Evolutionary conservation across 2,113 vertebrate species (phyloP).

Genomic region (Nesogale talazaci): DNA sequence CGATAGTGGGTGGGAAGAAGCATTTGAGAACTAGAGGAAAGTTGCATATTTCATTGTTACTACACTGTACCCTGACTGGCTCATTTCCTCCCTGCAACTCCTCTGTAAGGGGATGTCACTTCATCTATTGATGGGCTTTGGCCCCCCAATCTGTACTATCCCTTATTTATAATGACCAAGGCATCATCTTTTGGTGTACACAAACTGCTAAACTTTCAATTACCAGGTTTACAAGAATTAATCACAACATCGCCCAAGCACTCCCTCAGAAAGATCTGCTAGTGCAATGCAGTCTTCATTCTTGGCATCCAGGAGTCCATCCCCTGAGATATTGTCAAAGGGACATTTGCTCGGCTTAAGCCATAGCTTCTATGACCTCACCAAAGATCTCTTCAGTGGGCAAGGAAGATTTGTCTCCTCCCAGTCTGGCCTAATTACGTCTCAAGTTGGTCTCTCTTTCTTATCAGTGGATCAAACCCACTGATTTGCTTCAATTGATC

Average conservation of each 20-base stretch:
- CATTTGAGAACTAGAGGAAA: no score
- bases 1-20: no score
- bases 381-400: neutral
- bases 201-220: no score
- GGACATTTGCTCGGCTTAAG: neutral
- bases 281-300: slow-evolving; percentile 1
- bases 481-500: slow-evolving; percentile 36
- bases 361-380: neutral
- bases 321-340: neutral
- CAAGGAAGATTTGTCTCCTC: neutral
- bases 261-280: slow-evolving; percentile 37
- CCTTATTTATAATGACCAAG: no score
- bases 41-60: no score
- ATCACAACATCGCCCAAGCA: neutral
- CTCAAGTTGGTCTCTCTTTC: neutral
- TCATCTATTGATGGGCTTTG: no score
- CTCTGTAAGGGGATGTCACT: no score
- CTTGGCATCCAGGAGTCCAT: slow-evolving; percentile 1
- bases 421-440: neutral
- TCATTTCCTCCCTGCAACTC: no score
- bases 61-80: no score
- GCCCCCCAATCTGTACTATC: no score
- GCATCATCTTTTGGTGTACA: no score
- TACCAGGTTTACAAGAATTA: no score
- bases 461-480: neutral